Base-by-base conservation (phyloP, 2,888 invertebrate genomes). In the Hedychridium roseum region DNA sequence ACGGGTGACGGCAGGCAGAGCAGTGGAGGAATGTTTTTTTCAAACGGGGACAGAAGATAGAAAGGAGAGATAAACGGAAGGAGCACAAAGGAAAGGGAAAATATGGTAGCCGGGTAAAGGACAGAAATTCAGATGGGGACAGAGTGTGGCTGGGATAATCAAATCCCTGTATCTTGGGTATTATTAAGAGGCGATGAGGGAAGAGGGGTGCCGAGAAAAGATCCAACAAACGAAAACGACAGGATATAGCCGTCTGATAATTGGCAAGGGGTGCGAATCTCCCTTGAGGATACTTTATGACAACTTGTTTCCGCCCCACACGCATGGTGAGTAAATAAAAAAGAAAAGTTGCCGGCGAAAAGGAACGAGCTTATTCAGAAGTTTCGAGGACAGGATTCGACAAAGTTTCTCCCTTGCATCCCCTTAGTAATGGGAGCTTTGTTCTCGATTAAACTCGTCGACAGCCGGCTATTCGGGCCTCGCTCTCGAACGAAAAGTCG, bases 371-470 rank as follows among this genome's bases (percentile, higher is more conserved):
- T 17, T 16, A 11, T 18, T 18, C 18, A 28, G 11, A 3, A n/a
- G 11, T 28, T 11, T 11, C 14, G 1, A 28, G 12, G 11, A n/a
- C 14, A 15, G 28, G 17, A 38, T 53, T 53, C 49, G n/a, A n/a
- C n/a, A 53, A 50, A 53, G 44, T 53, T 53, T 14, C 31, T 27
- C 18, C 31, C 40, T n/a, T 43, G 27, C 18, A 46, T 46, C 43
- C 39, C 35, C 23, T 23, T n/a, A n/a, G n/a, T n/a, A n/a, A n/a
- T n/a, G n/a, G n/a, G n/a, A n/a, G n/a, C n/a, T n/a, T n/a, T n/a
- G n/a, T 47, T 15, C 28, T 26, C 28, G 26, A 18, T 16, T 15
- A 35, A 42, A 50, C 42, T 46, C 41, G 42, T 54, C 37, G 35
- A 21, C 6, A 27, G 11, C 2, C 14, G 3, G 12, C 14, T 7